Evolutionary conservation across 2,888 invertebrate genomes (phyloP), one percentile per base, ranked within the genome.

Genomic region (Zaprionus lineosus): DNA sequence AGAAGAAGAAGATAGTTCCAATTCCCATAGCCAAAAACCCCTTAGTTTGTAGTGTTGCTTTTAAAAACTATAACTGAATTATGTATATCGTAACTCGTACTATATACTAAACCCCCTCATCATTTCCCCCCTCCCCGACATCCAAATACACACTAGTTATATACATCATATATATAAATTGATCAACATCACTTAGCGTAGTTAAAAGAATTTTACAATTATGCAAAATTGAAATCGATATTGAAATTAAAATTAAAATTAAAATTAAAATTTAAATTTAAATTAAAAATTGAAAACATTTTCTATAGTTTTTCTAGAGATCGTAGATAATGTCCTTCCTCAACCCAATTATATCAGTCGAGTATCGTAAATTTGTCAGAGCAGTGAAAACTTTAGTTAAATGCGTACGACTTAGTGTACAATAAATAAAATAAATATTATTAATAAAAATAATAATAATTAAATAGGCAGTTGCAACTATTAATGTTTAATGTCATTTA

Each of bases 21-120:
- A 29, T 40, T 48, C 51, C 52, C 21, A 39, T 52, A 63, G 39
- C 53, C 50, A 40, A 29, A n/a, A n/a, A 26, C 56, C 61, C 31
- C 28, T 37, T 78, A 78, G 69, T 58, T 55, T 60, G 64, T 75
- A 75, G 64, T 63, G 63, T 75, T 75, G 60, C 65, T 75, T n/a
- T n/a, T n/a, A n/a, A n/a, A 26, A 29, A 24, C 52, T 43, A 34
- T 31, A 44, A 65, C 24, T 48, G n/a, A 59, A 36, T 57, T 55
- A 52, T 66, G 70, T 74, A 70, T 74, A 70, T 74, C 72, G 71
- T 74, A 66, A 71, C 51, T 60, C 40, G 53, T 69, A 36, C 36
- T 44, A 28, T 46, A 36, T 36, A 46, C 26, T 36, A 8, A 8
- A 24, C 8, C 24, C 24, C 24, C 2, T 19, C 19, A 3, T 19